Percentiles rank a stretch among this genome's conserved stretches.
Conservation (phyloP, 2,888 invertebrate species). For the Drosophila acutilabella region DNA sequence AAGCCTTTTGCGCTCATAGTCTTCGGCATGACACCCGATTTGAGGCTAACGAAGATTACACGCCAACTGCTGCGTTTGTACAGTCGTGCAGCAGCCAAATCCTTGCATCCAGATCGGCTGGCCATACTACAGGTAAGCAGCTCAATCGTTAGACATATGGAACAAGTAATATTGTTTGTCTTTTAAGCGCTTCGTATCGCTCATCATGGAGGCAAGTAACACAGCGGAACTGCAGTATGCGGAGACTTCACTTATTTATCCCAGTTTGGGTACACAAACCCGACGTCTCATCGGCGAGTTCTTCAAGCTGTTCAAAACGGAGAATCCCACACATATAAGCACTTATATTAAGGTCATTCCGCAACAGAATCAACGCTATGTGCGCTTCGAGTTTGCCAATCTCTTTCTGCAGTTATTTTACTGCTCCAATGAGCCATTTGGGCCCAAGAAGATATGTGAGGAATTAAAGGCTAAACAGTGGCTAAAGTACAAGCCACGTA, state of each 20-base stretch:
- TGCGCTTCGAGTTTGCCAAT: conserved; percentile 81
- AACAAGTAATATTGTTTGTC: not conserved
- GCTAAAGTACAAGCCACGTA: conserved; percentile 71
- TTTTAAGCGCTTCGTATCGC: conserved; percentile 77
- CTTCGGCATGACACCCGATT: conserved; percentile 71
- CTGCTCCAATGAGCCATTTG: conserved; percentile 64
- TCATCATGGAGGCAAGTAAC: conserved; percentile 81
- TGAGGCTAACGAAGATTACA: conserved; percentile 68
- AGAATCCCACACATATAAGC: conserved; percentile 65
- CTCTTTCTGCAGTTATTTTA: conserved; percentile 78
- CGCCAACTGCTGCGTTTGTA: conserved; percentile 76
- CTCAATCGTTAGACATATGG: not conserved
- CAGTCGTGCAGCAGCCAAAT: conserved; percentile 70
- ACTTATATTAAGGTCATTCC: conserved; percentile 75
- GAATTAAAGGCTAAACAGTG: conserved; percentile 76
- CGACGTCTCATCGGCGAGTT: conserved; percentile 73
- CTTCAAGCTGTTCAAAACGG: conserved; percentile 76
- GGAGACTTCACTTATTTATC: conserved; percentile 74
- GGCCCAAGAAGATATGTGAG: conserved; percentile 78
- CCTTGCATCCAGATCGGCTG: conserved; percentile 61
- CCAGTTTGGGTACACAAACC: conserved; percentile 73
- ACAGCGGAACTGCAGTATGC: conserved; percentile 77
- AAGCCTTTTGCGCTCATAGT: conserved; percentile 77
- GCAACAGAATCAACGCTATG: conserved; percentile 74
- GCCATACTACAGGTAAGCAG: conserved; percentile 75